phyloP scores from a whole-genome alignment of 2,113 vertebrate species.

The Antennarius striatus region DNA sequence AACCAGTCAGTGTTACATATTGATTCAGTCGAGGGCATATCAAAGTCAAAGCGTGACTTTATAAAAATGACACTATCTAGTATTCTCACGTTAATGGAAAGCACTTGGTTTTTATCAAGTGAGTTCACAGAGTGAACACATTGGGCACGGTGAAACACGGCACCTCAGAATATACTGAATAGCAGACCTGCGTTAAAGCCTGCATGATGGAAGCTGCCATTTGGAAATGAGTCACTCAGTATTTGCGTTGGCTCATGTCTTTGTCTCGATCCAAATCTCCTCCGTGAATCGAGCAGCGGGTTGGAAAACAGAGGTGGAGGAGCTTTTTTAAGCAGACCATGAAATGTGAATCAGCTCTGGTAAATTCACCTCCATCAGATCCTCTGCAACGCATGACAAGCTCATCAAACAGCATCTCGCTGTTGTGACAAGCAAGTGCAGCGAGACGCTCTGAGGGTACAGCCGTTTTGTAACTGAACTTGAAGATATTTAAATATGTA shows the following conservation, averaged over 20 bases:
- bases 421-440: background rate
- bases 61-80: background rate
- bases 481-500: conserved; percentile 22
- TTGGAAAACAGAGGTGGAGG: conserved; percentile 61
- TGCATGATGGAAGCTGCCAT: conserved; percentile 53
- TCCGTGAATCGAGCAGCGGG: conserved; percentile 55
- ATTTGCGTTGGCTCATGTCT: conserved; percentile 61
- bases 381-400: conserved; percentile 34
- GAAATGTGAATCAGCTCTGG: conserved; percentile 64
- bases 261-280: conserved; percentile 66
- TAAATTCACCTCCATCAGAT: conserved; percentile 58
- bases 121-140: conserved; percentile 34
- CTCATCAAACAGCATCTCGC: conserved; percentile 36
- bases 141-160: conserved; percentile 23
- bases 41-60: conserved; percentile 23
- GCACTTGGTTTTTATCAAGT: background rate
- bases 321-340: conserved; percentile 63
- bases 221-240: conserved; percentile 70
- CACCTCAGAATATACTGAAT: conserved; percentile 33
- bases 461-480: background rate
- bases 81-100: no score
- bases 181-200: conserved; percentile 27
- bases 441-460: background rate
- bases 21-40: background rate
- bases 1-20: conserved; percentile 22